Conservation (phyloP, 2,113 vertebrate genomes). For the Ranitomeya variabilis region DNA sequence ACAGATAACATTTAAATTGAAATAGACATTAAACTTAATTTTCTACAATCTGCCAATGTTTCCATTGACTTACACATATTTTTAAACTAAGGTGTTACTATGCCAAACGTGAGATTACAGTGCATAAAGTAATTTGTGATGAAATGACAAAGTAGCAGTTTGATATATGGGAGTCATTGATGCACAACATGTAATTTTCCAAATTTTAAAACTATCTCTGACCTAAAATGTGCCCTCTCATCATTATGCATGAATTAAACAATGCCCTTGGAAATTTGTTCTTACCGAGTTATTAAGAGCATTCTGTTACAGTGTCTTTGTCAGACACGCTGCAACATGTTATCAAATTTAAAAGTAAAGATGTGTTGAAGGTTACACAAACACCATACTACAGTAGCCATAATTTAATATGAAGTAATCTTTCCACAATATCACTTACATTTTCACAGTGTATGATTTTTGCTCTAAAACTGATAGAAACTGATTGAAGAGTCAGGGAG, state of each 20-base stretch:
- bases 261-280: conserved; percentile 50
- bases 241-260: conserved; percentile 52
- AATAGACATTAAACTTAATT: neutral
- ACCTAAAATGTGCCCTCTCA: conserved; percentile 42
- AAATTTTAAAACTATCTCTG: conserved; percentile 51
- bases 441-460: neutral
- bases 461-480: too few species aligned
- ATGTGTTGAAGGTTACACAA: conserved; percentile 10
- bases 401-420: neutral
- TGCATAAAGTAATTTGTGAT: conserved; percentile 44
- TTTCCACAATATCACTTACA: neutral
- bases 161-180: conserved; percentile 52
- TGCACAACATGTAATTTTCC: conserved; percentile 49
- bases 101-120: conserved; percentile 30
- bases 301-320: conserved; percentile 42
- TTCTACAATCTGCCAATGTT: neutral
- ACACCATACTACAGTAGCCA: neutral
- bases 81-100: neutral
- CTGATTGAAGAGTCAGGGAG: too few species aligned
- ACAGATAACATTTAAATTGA: neutral
- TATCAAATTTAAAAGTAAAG: conserved; percentile 23
- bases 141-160: conserved; percentile 49
- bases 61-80: neutral
- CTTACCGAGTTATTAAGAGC: conserved; percentile 40
- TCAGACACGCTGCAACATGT: conserved; percentile 7